Conservation (phyloP, 2,888 invertebrate species). For the Belgica antarctica region DNA sequence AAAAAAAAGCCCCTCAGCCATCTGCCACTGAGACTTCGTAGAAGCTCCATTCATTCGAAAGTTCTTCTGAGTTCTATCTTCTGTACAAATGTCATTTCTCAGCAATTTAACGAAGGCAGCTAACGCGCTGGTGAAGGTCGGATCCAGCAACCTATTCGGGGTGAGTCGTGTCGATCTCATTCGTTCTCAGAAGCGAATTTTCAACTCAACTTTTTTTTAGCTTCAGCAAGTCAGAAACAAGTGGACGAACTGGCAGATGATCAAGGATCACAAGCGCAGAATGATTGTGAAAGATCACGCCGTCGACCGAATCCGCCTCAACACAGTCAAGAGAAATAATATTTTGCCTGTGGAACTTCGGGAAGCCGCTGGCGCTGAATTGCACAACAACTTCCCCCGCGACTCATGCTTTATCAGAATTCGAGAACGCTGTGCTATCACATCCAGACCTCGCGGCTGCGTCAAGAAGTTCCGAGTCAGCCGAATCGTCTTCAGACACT, state of each 20-base stretch:
- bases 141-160: slow-evolving; percentile 1
- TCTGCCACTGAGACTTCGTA: too few relatives aligned
- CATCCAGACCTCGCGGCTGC: slow-evolving; percentile 80
- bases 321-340: slow-evolving; percentile 79
- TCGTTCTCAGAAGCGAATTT: not conserved
- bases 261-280: slow-evolving; percentile 80
- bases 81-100: slow-evolving; percentile 15
- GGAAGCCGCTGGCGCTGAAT: slow-evolving; percentile 74
- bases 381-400: slow-evolving; percentile 69
- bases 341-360: slow-evolving; percentile 78
- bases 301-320: slow-evolving; percentile 73
- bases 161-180: slow-evolving; percentile 2
- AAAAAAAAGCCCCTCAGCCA: not conserved
- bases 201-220: slow-evolving; percentile 54
- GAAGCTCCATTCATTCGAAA: too few relatives aligned
- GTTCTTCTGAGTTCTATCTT: too few relatives aligned
- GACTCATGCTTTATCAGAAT: slow-evolving; percentile 67
- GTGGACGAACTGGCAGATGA: slow-evolving; percentile 82
- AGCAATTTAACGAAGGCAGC: not conserved
- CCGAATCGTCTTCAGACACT: slow-evolving; percentile 83
- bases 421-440: slow-evolving; percentile 79
- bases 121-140: not conserved
- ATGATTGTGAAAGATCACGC: slow-evolving; percentile 66
- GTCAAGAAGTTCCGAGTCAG: slow-evolving; percentile 82
- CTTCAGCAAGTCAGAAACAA: slow-evolving; percentile 70